phyloP scores from a whole-genome alignment of 1,140 invertebrate species.

The Ceratina australensis region DNA sequence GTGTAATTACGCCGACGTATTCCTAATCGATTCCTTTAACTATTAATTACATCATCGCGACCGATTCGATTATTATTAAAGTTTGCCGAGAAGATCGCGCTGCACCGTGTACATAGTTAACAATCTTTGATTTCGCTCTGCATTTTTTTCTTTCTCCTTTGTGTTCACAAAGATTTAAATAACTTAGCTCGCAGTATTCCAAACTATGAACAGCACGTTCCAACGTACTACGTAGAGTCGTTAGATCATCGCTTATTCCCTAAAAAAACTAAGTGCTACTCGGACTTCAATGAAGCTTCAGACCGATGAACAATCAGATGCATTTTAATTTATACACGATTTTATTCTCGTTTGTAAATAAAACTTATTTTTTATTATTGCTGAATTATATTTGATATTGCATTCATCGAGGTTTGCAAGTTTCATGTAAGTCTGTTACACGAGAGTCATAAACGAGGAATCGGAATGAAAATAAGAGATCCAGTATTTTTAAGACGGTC shows the following conservation, averaged over 20 bases:
- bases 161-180: slow-evolving; percentile 23
- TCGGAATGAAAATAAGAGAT: slow-evolving; percentile 44
- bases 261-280: neutral
- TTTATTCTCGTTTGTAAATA: no score
- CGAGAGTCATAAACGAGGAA: slow-evolving; percentile 14
- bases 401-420: no score
- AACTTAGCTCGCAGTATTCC: slow-evolving; percentile 53
- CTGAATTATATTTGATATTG: no score
- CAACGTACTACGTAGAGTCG: slow-evolving; percentile 44
- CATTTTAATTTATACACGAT: no score
- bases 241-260: slow-evolving; percentile 47
- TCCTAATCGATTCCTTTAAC: slow-evolving; percentile 65
- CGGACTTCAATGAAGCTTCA: no score
- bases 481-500: slow-evolving; percentile 60
- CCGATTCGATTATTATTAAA: slow-evolving; percentile 62
- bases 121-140: slow-evolving; percentile 4
- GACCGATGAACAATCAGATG: no score
- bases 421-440: no score
- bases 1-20: slow-evolving; percentile 64
- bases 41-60: slow-evolving; percentile 56
- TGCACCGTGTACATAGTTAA: slow-evolving; percentile 55
- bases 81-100: slow-evolving; percentile 34
- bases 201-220: slow-evolving; percentile 46
- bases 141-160: slow-evolving; percentile 31
- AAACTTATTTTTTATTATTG: no score